Conservation (phyloP, 2,113 vertebrate genomes). For the Phyllopteryx taeniolatus region DNA sequence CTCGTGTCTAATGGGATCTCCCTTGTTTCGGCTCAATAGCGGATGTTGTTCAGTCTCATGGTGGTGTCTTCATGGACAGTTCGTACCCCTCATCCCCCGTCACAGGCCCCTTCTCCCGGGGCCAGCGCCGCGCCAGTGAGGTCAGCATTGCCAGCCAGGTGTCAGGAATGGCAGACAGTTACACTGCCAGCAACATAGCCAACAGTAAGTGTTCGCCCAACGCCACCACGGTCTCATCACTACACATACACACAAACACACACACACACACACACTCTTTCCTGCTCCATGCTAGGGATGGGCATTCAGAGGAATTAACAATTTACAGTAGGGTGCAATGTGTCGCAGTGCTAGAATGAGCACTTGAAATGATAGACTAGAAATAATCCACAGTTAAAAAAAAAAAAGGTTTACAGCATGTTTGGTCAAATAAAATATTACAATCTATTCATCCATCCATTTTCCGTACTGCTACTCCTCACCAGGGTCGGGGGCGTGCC, state of each 20-base stretch:
- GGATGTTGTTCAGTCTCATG: constrained; percentile 94
- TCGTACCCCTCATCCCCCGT: constrained; percentile 86
- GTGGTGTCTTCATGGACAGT: constrained; percentile 89
- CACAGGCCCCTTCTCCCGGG: constrained; percentile 81
- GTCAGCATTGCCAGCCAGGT: constrained; percentile 98
- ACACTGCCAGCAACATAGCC: constrained; percentile 91
- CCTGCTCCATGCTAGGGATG: background rate
- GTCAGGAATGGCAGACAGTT: constrained; percentile 97
- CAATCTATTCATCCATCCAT: too few relatives aligned
- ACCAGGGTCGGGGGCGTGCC: too few relatives aligned
- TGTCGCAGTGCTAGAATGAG: too few relatives aligned
- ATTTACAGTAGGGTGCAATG: too few relatives aligned
- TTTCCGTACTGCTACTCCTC: too few relatives aligned
- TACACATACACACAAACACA: constrained; percentile 44
- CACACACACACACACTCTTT: background rate
- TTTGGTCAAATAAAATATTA: too few relatives aligned
- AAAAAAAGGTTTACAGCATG: too few relatives aligned
- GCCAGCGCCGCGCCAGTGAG: constrained; percentile 92
- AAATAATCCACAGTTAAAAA: too few relatives aligned
- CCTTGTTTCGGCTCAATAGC: constrained; percentile 88
- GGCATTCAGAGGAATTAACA: background rate
- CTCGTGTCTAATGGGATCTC: constrained; percentile 80
- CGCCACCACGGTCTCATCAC: constrained; percentile 41
- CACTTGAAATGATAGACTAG: too few relatives aligned
- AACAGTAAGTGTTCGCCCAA: constrained; percentile 86